These are phyloP conservation scores for Tethea ocularis DNA, from an alignment of 2,888 invertebrate species.

Conservation along the genomic window DNA sequence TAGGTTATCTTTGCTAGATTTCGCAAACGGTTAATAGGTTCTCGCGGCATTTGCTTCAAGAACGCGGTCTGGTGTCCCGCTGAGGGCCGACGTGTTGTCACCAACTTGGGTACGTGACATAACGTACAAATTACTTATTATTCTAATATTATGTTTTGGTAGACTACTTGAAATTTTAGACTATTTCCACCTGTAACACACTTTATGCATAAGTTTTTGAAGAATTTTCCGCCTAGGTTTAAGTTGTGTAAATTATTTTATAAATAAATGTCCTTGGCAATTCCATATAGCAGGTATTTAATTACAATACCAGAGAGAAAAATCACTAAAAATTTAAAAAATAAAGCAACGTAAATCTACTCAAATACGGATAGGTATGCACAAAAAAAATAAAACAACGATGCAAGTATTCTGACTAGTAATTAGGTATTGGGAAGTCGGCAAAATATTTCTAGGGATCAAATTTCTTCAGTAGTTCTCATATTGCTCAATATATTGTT, in stretches of 20 bases:
- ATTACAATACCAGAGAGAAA: too few relatives aligned
- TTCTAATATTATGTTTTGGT: slow-evolving; percentile 51
- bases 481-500: too few relatives aligned
- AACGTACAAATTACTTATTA: slow-evolving; percentile 58
- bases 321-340: too few relatives aligned
- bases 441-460: too few relatives aligned
- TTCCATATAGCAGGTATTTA: background rate
- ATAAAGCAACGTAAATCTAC: too few relatives aligned
- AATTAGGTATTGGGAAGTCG: too few relatives aligned
- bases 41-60: slow-evolving; percentile 56
- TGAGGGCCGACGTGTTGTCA: slow-evolving; percentile 63
- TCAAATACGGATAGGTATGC: too few relatives aligned
- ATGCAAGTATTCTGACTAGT: too few relatives aligned
- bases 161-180: slow-evolving; percentile 57
- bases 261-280: background rate
- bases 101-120: slow-evolving; percentile 62
- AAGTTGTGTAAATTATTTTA: background rate
- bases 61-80: slow-evolving; percentile 50
- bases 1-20: slow-evolving; percentile 39
- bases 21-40: slow-evolving; percentile 57
- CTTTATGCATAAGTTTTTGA: slow-evolving; percentile 9
- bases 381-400: too few relatives aligned
- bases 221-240: slow-evolving; percentile 2
- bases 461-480: too few relatives aligned
- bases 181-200: slow-evolving; percentile 38